Base-by-base conservation (phyloP, 1,140 invertebrate species). In the Pseudomyrmex cubaensis region DNA sequence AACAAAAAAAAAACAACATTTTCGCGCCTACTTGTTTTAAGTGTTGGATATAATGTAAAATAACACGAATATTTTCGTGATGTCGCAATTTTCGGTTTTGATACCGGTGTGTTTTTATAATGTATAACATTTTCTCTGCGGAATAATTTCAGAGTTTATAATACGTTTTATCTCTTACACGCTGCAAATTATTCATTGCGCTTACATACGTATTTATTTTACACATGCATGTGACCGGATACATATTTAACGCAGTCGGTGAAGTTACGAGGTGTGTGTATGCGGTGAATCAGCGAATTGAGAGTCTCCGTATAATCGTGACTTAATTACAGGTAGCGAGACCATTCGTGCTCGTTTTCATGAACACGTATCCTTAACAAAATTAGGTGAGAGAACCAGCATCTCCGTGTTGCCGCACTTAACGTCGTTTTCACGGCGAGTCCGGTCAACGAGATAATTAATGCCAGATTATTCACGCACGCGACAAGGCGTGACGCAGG, bases 401-500 rank as follows among this genome's bases (percentile, higher is more conserved):
- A 50, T 72, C 66, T 72, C 20, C 35, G 66, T 61, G 76, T 80
- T 66, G n/a, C 66, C 76, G 56, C 44, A 35, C 66, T 80, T 72
- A 80, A 72, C n/a, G 15, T 50, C 76, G 76, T 80, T 80, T 80
- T 72, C 66, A 12, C 76, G 20, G 66, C 66, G 76, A 56, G 75
- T 80, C 76, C 66, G 48, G 44, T 72, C 54, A 66, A 57, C 66
- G 66, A 48, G 46, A 66, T 72, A 80, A 56, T 80, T 80, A 80
- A 80, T 80, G 76, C 69, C 56, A 59, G 76, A 80, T 80, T 80
- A 80, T 25, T 80, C 66, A 69, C 56, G 76, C 76, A 72, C 54
- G 76, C 76, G 76, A 80, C 76, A 61, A 80, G 76, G 54, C 76
- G 76, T 72, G 76, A 80, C 76, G 54, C 66, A 15, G 25, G 76